Evolutionary conservation across 2,113 vertebrate genomes (phyloP).

Genomic region (Hirundichthys speculiger): DNA sequence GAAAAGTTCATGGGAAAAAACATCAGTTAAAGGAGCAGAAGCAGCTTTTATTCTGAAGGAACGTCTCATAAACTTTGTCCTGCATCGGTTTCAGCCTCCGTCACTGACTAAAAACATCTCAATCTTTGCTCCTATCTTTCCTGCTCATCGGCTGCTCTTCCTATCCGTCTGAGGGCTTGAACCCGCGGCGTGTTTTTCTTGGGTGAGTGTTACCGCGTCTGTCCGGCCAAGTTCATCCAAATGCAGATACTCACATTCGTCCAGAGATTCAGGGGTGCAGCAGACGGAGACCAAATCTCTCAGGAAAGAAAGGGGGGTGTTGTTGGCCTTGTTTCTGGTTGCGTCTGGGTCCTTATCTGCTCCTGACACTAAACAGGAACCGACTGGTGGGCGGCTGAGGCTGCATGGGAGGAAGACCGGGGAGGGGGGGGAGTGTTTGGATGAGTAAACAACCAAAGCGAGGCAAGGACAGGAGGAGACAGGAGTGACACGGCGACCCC

Average conservation of each 20-base stretch:
- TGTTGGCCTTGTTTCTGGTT: slow-evolving; percentile 3
- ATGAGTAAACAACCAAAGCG: slow-evolving; percentile 60
- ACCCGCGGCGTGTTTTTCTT: neutral
- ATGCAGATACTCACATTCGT: slow-evolving; percentile 68
- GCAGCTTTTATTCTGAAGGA: neutral
- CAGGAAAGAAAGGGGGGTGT: slow-evolving; percentile 18
- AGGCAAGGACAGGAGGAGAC: slow-evolving; percentile 29
- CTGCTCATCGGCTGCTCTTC: slow-evolving; percentile 51
- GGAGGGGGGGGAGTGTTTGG: slow-evolving; percentile 31
- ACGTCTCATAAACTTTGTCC: neutral
- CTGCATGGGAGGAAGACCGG: slow-evolving; percentile 19
- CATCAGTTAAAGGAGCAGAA: neutral
- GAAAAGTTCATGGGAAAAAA: neutral
- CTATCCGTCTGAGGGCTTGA: neutral
- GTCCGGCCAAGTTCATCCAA: neutral
- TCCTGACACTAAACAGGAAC: slow-evolving; percentile 35
- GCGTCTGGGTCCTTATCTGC: slow-evolving; percentile 23
- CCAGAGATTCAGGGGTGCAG: slow-evolving; percentile 24
- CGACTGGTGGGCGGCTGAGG: slow-evolving; percentile 46
- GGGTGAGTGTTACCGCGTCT: neutral
- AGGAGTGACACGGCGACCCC: neutral
- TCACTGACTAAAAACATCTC: neutral
- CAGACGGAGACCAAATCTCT: slow-evolving; percentile 5
- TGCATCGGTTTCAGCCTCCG: neutral
- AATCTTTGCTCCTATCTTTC: slow-evolving; percentile 4